Percentiles rank a stretch among this genome's conserved stretches.
These are phyloP conservation scores for Emesis furor DNA, from an alignment of 2,888 invertebrate genomes.

Conservation along the genomic window DNA sequence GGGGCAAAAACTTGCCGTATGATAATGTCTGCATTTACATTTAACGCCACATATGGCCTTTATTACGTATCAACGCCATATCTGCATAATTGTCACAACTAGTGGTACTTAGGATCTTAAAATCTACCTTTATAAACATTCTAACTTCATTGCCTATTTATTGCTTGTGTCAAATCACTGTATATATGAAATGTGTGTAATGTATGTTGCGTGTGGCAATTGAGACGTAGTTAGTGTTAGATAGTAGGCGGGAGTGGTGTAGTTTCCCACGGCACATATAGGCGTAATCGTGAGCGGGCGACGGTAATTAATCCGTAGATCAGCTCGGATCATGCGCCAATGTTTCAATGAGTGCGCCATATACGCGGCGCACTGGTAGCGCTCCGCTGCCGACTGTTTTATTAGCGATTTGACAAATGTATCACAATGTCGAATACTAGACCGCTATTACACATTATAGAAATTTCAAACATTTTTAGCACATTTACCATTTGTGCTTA, in stretches of 20 bases:
- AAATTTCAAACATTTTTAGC: neutral
- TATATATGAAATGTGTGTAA: neutral
- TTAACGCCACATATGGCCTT: slow-evolving; percentile 58
- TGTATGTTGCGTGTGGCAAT: neutral
- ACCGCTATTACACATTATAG: neutral
- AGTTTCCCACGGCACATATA: slow-evolving; percentile 89
- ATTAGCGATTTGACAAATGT: slow-evolving; percentile 20
- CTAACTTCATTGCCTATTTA: neutral
- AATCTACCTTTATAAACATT: neutral
- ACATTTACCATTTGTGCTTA: neutral
- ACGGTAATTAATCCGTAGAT: slow-evolving; percentile 73
- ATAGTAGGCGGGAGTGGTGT: neutral
- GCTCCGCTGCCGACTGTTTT: neutral
- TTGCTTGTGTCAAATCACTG: neutral
- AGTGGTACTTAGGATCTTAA: neutral
- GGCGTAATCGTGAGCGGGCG: slow-evolving; percentile 81
- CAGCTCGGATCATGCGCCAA: slow-evolving; percentile 8
- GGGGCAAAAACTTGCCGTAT: slow-evolving; percentile 61
- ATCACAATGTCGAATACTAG: neutral
- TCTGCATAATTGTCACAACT: slow-evolving; percentile 80
- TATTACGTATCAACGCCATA: slow-evolving; percentile 70
- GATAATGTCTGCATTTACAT: slow-evolving; percentile 69
- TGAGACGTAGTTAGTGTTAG: neutral
- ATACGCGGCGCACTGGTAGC: neutral
- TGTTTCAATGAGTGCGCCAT: slow-evolving; percentile 16